These are phyloP conservation scores for Danio jaintianensis DNA, from an alignment of 2,797 vertebrate genomes.

Conservation along the genomic window DNA sequence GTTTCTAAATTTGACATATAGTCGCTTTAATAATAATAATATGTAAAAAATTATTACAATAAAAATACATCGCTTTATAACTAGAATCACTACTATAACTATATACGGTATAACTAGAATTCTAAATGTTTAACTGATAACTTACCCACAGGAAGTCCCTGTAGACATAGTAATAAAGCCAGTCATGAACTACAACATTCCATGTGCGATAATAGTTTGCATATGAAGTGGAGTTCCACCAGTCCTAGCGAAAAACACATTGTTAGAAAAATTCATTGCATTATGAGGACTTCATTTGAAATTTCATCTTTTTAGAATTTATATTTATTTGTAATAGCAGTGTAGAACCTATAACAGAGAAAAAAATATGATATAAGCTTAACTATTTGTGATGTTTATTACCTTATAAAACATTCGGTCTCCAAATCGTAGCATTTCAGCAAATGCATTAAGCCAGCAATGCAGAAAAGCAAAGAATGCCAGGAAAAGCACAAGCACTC, in stretches of 20 bases:
- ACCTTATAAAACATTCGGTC: slow-evolving; percentile 99
- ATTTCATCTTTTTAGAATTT: not conserved
- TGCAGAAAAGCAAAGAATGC: slow-evolving; percentile 93
- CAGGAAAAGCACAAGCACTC: slow-evolving; percentile 88
- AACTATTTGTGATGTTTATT: not conserved
- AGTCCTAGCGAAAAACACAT: slow-evolving; percentile 80
- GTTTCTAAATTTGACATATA: too few species aligned
- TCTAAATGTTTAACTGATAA: not conserved
- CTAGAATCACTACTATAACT: not conserved
- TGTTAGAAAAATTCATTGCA: not conserved
- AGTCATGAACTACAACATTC: slow-evolving; percentile 97
- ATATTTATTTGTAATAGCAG: not conserved
- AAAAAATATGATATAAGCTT: not conserved
- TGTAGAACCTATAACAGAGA: not conserved
- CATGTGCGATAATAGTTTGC: slow-evolving; percentile 96
- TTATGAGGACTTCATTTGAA: not conserved
- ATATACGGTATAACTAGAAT: not conserved
- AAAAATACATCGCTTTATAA: not conserved
- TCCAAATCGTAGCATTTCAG: slow-evolving; percentile 95
- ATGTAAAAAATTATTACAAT: not conserved
- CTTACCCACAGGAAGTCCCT: slow-evolving; percentile 92
- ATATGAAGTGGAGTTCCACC: slow-evolving; percentile 99
- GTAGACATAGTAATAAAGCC: slow-evolving; percentile 96
- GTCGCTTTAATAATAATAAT: too few species aligned
- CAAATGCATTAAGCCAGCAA: slow-evolving; percentile 97